Conservation (phyloP, 2,888 invertebrate genomes). For the Nowickia ferox region DNA sequence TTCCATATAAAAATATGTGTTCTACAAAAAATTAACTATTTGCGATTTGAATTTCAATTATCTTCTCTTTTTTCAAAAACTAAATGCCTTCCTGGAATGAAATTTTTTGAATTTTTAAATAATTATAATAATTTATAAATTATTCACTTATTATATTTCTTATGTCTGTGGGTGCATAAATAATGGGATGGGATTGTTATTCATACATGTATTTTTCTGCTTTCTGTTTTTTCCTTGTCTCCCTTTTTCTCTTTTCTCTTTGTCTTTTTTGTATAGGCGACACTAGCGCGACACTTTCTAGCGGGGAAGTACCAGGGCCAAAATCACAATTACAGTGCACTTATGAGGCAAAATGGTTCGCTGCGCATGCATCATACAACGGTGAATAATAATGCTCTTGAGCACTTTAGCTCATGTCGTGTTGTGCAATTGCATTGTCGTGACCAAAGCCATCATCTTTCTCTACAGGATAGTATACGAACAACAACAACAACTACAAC, state of each 20-base stretch:
- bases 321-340: constrained; percentile 81
- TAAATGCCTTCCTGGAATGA: constrained; percentile 25
- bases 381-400: constrained; percentile 81
- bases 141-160: neutral
- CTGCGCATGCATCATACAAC: constrained; percentile 81
- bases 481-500: constrained; percentile 80
- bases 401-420: constrained; percentile 80
- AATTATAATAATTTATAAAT: neutral
- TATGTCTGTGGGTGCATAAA: neutral
- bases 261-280: constrained; percentile 76
- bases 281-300: constrained; percentile 81
- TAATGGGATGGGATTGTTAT: constrained; percentile 15
- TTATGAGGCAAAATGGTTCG: constrained; percentile 82
- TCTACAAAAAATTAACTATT: constrained; percentile 3
- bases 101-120: neutral
- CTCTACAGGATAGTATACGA: constrained; percentile 82
- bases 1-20: constrained; percentile 1
- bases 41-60: neutral
- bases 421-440: constrained; percentile 82
- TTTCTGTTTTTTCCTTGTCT: neutral
- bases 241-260: constrained; percentile 22
- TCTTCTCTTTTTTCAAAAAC: constrained; percentile 20
- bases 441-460: constrained; percentile 81
- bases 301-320: constrained; percentile 78
- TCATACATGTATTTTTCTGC: constrained; percentile 9